Base-by-base conservation (phyloP, 2,113 vertebrate genomes). In the Myrmecophaga tridactyla region DNA sequence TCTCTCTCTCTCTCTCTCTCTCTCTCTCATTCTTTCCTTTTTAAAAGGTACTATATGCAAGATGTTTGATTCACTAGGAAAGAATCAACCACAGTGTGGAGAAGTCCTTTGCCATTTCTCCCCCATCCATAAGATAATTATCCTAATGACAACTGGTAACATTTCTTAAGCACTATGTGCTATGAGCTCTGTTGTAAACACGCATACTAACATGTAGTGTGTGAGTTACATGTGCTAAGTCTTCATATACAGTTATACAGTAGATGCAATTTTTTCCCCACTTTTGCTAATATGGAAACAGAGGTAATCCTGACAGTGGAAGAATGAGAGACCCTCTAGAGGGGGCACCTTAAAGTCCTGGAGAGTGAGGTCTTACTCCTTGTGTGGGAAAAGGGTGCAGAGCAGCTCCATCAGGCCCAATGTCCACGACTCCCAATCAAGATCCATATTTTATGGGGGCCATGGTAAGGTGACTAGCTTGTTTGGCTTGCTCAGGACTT, bases 171-270 rank as follows among this genome's bases (percentile, higher is more conserved):
- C 31, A n/a, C 15, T 90, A 73, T 56, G 18, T 70, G n/a, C 39
- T 21, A 48, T 48, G 60, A 51, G n/a, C 8, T 87, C 75, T 84
- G 39, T 62, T 75, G 31, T 92, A 75, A 84, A 27, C 46, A 76
- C 34, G 72, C 11, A 10, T 46, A 56, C 63, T 75, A 84, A 51
- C n/a, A n/a, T n/a, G n/a, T n/a, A n/a, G n/a, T n/a, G n/a, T n/a
- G n/a, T n/a, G n/a, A n/a, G n/a, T n/a, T n/a, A n/a, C n/a, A n/a
- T n/a, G n/a, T n/a, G n/a, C 29, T 94, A 87, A n/a, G 67, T 83
- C 86, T 58, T 88, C 46, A 86, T n/a, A 72, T 43, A 86, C 25
- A 92, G 80, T 81, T 72, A 90, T 11, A 41, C 31, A 84, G n/a
- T 58, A 82, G 48, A 2, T 43, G 80, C 78, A 85, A 70, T 89